Evolutionary conservation across 2,888 invertebrate genomes (phyloP).

Genomic region (Caenorhabditis drosophilae): DNA sequence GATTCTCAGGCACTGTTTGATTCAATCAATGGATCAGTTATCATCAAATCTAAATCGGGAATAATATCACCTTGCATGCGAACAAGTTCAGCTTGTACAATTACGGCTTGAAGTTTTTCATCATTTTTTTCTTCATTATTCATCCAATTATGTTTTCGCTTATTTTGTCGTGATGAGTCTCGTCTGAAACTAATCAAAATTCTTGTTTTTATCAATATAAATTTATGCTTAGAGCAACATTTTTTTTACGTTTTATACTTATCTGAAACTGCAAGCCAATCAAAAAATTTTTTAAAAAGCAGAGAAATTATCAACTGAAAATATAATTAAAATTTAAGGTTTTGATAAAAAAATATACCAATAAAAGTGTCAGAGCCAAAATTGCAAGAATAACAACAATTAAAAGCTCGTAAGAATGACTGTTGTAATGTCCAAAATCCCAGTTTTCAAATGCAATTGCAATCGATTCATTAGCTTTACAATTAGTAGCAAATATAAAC

Average conservation of each 20-base stretch:
- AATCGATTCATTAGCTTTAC: constrained; percentile 9
- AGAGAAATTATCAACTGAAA: constrained; percentile 6
- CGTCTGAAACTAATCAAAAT: neutral
- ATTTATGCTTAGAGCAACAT: too few species aligned
- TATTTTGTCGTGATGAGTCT: neutral
- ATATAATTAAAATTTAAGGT: neutral
- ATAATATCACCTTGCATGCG: constrained; percentile 4
- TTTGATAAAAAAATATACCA: constrained; percentile 9
- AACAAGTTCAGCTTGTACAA: constrained; percentile 6
- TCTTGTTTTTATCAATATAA: too few species aligned
- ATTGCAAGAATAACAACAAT: constrained; percentile 6
- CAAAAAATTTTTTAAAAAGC: neutral
- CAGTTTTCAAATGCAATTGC: constrained; percentile 6
- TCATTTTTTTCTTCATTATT: neutral
- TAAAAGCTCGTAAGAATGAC: constrained; percentile 9
- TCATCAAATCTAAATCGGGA: neutral
- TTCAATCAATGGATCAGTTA: neutral
- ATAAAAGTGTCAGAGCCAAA: neutral
- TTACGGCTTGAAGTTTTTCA: neutral
- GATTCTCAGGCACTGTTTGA: neutral
- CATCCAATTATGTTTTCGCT: neutral
- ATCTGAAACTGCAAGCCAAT: neutral
- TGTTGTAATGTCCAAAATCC: constrained; percentile 11
- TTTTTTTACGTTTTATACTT: constrained; percentile 4
- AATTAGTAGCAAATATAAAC: neutral